These are phyloP conservation scores for Bimastos eiseni DNA, from an alignment of 2,888 invertebrate genomes.

Conservation along the genomic window DNA sequence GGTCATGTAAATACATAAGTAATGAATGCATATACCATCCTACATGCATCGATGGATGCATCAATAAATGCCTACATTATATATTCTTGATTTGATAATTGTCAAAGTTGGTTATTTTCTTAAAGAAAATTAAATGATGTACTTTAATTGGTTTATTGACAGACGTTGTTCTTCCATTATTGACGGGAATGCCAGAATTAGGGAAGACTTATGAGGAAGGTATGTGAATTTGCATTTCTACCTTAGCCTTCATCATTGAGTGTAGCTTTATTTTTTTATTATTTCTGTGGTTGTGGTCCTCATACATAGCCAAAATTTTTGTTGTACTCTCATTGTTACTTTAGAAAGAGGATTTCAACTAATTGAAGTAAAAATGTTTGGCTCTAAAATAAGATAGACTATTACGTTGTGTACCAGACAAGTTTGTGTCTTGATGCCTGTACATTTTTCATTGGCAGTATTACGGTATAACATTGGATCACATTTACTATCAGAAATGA, in stretches of 20 bases:
- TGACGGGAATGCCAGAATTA: not conserved
- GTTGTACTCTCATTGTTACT: not conserved
- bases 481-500: not conserved
- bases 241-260: not conserved
- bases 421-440: not conserved
- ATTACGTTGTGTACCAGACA: not conserved
- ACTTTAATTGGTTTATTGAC: not conserved
- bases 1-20: not conserved
- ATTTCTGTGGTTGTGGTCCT: not conserved
- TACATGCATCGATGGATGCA: not conserved
- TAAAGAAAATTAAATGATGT: not conserved
- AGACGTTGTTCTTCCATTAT: constrained; percentile 10
- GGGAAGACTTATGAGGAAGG: constrained; percentile 13
- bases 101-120: not conserved
- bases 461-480: not conserved
- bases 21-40: not conserved
- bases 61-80: not conserved
- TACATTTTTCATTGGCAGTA: not conserved
- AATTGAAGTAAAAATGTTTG: not conserved
- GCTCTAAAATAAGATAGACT: not conserved
- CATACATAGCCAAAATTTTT: not conserved
- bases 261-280: not conserved
- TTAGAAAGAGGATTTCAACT: not conserved
- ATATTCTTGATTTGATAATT: not conserved
- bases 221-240: not conserved